Evolutionary conservation across 2,888 invertebrate species (phyloP), one percentile per base, ranked within the genome.

Genomic region (Hesperia comma): DNA sequence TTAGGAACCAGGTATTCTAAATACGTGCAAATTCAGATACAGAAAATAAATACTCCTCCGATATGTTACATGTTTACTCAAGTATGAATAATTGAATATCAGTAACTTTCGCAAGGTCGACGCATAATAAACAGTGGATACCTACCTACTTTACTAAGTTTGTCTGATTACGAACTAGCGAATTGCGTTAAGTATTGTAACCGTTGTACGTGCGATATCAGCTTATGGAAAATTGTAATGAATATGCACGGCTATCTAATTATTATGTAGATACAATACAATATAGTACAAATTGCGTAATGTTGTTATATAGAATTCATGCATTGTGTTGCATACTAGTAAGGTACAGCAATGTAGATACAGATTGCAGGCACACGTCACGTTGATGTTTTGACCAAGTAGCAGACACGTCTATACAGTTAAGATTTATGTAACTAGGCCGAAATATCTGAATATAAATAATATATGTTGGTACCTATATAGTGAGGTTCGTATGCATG

Each of bases 51-150:
- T 12, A 37, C 12, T 55, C 6, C 14, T 57, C 6, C 21, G 57
- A 51, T 33, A 33, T 51, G 19, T 61, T 51, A 61, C 49, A 33
- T 26, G 49, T 37, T 55, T 17, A 33, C 37, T 6, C 37, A 61
- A 40, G 21, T 49, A 61, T 53, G 40, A 61, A 61, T 61, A 61
- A 53, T 61, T 61, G 51, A 61, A 51, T 61, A 61, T 49, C 51
- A 51, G 33, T 49, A 33, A 17, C 10, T 61, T 51, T 51, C 37
- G 51, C 60, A 61, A 61, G 61, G 61, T 61, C 61, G 51, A 19
- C 37, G 37, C 51, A 17, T 37, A 61, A 61, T 37, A 46, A n/a
- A 26, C 12, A 32, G 43, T 26, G n/a, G n/a, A n/a, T n/a, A n/a
- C n/a, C n/a, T n/a, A 26, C 26, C 26, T 26, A 49, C 14, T n/a